Evolutionary conservation across 2,797 vertebrate genomes (phyloP), one percentile per base, ranked within the genome.

Genomic region (Petrocephalus sullivani): DNA sequence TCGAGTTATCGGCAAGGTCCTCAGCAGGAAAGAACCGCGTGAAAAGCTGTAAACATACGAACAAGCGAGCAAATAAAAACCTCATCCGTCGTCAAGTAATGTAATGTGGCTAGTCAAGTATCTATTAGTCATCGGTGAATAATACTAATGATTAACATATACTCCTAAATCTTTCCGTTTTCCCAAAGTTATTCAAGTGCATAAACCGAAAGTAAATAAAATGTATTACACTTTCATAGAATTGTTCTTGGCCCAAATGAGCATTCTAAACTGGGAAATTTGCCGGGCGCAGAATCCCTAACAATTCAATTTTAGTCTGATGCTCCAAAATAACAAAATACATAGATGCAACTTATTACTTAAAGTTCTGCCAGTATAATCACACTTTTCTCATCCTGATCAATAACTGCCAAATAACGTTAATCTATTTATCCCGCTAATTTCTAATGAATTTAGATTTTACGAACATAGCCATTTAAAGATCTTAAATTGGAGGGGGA

Each of bases 81-180:
- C 41, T 49, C 12, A 46, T 46, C 64, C 37, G 67, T 75, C 14
- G 33, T 33, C 37, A 75, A 46, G 28, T 86, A 23, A 51, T 67
- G 16, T 41, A 71, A 37, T 46, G 75, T 41, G 37, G 21, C 8
- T 14, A 88, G 21, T 53, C 23, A 67, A 19, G 23, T 33, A 85
- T 57, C 33, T 61, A 57, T 85, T 64, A 84, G 37, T 85, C 87
- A 64, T 56, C 82, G 85, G 41, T 19, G 28, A 85, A 16, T 61
- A 53, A 37, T 51, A 9, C 28, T 75, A 21, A 33, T 85, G 53
- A 64, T 86, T 88, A 56, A 81, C 28, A 87, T 4, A 33, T 46
- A 19, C 37, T 75, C 67, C 41, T 37, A 37, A 41, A 37, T n/a
- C 3, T 88, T 54, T 46, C n/a, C 8, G 33, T 88, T 9, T 71